Percentiles rank a stretch among this genome's conserved stretches.
phyloP scores from a whole-genome alignment of 2,113 vertebrate species.

The Mesoclemmys tuberculata region DNA sequence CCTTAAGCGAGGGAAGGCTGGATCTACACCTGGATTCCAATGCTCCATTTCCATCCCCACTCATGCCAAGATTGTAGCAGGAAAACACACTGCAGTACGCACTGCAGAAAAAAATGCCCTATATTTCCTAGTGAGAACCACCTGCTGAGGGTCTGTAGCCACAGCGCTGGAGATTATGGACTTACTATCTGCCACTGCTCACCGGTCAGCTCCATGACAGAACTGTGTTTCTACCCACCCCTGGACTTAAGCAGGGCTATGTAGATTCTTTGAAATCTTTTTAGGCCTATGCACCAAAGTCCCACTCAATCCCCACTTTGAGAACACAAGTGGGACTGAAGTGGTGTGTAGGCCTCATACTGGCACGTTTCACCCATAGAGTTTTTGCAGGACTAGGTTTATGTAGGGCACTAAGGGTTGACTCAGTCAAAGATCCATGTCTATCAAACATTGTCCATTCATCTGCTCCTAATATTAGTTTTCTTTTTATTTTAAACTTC shows the following conservation, averaged over 20 bases:
- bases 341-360: rapidly evolving
- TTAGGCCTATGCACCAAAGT: background rate
- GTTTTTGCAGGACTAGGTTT: rapidly evolving
- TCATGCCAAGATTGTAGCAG: rapidly evolving
- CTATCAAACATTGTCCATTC: background rate
- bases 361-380: rapidly evolving
- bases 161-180: too few relatives aligned
- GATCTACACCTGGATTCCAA: background rate
- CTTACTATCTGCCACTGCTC: too few relatives aligned
- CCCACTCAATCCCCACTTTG: background rate
- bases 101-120: background rate
- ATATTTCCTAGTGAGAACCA: too few relatives aligned
- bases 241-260: too few relatives aligned
- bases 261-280: too few relatives aligned
- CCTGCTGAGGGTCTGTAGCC: too few relatives aligned
- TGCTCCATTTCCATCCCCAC: background rate
- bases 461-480: background rate
- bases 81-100: background rate
- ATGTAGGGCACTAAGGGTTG: background rate
- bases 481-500: background rate
- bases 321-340: background rate
- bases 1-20: background rate
- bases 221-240: too few relatives aligned
- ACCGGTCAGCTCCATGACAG: too few relatives aligned
- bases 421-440: background rate